phyloP scores from a whole-genome alignment of 2,797 vertebrate species.

The Lepidocolaptes lacrymiger region DNA sequence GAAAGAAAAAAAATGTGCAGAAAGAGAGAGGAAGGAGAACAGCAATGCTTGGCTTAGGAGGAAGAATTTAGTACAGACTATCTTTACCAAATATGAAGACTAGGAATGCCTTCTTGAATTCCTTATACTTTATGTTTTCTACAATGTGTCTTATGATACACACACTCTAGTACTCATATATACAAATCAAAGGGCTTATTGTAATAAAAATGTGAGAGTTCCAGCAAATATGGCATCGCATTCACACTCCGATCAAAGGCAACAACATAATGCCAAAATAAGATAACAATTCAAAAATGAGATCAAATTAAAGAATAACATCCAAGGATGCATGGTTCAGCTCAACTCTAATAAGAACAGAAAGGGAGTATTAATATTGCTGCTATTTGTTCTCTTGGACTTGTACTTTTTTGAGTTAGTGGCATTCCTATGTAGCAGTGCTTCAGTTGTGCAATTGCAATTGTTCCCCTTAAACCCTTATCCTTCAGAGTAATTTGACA shows the following conservation, averaged over 20 bases:
- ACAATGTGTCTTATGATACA: background rate
- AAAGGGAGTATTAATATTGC: background rate
- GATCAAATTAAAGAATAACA: background rate
- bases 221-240: background rate
- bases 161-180: background rate
- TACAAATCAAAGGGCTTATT: background rate
- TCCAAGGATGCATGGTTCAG: background rate
- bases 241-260: constrained; percentile 34
- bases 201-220: background rate
- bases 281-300: constrained; percentile 2
- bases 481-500: background rate
- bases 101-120: background rate
- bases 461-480: background rate
- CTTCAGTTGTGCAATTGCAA: background rate
- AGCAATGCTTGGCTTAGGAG: background rate
- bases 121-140: background rate
- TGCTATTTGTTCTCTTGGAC: background rate
- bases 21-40: background rate
- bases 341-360: background rate
- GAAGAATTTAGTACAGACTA: background rate
- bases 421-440: background rate
- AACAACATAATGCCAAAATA: constrained; percentile 7
- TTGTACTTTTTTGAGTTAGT: background rate
- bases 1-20: background rate
- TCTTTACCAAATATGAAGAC: background rate